These are phyloP conservation scores for Cerceris ruficornis DNA, from an alignment of 2,888 invertebrate genomes.

Conservation along the genomic window DNA sequence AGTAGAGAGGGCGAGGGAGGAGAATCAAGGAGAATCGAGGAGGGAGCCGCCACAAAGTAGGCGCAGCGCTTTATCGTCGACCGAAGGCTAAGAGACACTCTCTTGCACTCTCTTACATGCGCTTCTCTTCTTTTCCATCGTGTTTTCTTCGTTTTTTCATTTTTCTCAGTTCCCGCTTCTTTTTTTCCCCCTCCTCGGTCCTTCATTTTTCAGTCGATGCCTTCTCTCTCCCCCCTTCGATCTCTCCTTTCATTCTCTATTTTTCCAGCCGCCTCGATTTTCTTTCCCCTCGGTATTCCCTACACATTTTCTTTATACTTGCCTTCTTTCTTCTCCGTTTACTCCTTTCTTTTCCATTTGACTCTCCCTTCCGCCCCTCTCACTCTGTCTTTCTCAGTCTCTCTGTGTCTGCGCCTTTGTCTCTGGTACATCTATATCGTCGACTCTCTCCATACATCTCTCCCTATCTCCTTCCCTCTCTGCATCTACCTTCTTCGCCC, in stretches of 20 bases:
- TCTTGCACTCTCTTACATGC: slow-evolving; percentile 43
- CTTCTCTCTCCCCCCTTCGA: background rate
- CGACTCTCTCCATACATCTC: background rate
- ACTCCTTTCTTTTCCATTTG: too few species aligned
- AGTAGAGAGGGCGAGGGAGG: background rate
- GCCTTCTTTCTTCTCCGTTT: background rate
- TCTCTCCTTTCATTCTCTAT: background rate
- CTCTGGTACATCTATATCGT: background rate
- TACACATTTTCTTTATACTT: slow-evolving; percentile 1
- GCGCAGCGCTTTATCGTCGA: slow-evolving; percentile 63
- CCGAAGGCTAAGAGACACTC: slow-evolving; percentile 58
- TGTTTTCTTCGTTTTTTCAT: background rate
- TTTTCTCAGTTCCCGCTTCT: background rate
- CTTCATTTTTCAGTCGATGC: background rate
- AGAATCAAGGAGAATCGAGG: slow-evolving; percentile 28
- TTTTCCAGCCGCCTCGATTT: background rate
- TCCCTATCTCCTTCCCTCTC: background rate
- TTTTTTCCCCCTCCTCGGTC: background rate
- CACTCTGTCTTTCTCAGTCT: too few species aligned
- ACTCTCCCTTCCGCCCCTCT: too few species aligned
- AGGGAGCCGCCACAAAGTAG: slow-evolving; percentile 59
- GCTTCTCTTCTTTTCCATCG: slow-evolving; percentile 14
- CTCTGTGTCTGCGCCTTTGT: slow-evolving; percentile 6
- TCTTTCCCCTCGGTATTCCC: slow-evolving; percentile 5
- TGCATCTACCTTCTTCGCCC: background rate